Base-by-base conservation (phyloP, 23 tunicate species). In the Ciona savignyi region DNA sequence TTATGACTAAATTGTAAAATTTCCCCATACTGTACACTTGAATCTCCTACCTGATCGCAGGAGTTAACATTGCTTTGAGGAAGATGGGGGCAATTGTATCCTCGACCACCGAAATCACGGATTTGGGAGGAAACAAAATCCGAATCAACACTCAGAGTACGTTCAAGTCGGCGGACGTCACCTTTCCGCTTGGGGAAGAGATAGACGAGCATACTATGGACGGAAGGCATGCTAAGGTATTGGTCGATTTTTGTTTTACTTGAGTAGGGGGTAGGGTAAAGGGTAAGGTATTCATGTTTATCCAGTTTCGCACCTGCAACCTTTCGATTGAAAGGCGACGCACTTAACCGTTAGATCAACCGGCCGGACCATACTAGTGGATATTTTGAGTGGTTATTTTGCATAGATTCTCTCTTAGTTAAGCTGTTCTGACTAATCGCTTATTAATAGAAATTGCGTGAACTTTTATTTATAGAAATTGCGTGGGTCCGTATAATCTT, bases 141-240 rank as follows among this genome's bases (percentile, higher is more conserved):
- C 80, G 96, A 29, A 84, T 95, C 75, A 74, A 77, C 77, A 85
- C 96, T 2, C 84, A 77, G 27, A 83, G 93, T 30, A 95, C 99
- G n/a, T 92, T 95, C 65, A 95, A 80, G 56, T 70, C 81, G 9
- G 81, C 93, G 6, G 63, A 93, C 61, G 85, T 86, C 26, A 23
- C 78, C 30, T 93, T 93, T 51, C 79, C 76, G 1, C 77, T 86
- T 23, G 98, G 89, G 2, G 78, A 74, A 64, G 98, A 77, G 68
- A 73, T 86, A 1, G 88, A 81, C 24, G 98, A 86, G 65, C 63
- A 74, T 0, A 93, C 94, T 20, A 93, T 93, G 98, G 98, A 93
- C 63, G 98, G 94, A 2, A 42, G 87, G n/a, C 42, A 69, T 20
- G 30, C 49, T 33, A 73, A 93, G 85, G 76, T 72, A 34, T n/a